Base-by-base conservation (phyloP, 2,113 vertebrate genomes). In the Parus major region DNA sequence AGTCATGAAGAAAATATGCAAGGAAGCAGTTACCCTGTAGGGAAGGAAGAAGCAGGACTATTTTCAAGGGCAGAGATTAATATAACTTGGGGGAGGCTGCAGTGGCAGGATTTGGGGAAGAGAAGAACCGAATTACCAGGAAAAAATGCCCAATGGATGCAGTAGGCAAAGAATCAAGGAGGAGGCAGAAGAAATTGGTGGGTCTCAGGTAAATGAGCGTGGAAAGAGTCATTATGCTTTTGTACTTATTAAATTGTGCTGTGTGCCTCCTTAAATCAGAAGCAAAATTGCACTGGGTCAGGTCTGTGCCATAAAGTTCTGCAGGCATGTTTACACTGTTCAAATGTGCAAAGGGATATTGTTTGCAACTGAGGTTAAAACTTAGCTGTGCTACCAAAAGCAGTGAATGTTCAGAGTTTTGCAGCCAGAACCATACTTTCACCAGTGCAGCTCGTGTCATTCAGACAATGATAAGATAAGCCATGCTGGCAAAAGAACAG, bases 1-100 rank as follows among this genome's bases (percentile, higher is more conserved):
- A 91, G 25, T 83, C 85, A 86, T 77, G 81, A 85, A 91, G 63
- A 92, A 90, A 86, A 65, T 36, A 81, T 60, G 57, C 77, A 93
- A 84, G 66, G 91, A 76, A 92, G 60, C 81, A 89, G 86, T 87
- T 87, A 87, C 49, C 50, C 86, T 90, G 86, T 53, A 93, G 78
- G 73, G 61, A 95, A 77, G 42, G 65, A 78, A 86, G 94, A 97
- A 88, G 33, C 82, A 81, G 76, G 93, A 95, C 56, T 81, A 44
- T 28, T 85, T 94, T 69, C 52, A 86, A 81, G 64, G 82, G 41
- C 75, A 96, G 93, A 88, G 90, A 90, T 95, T 83, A 88, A 66
- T 80, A 31, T 47, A 73, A 81, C 31, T 44, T 73, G 49, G 13
- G 46, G 22, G 20, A 86, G 41, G 39, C 55, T 90, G 59, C 76